Conservation (phyloP, 2,888 invertebrate species). For the Lasiommata megera region DNA sequence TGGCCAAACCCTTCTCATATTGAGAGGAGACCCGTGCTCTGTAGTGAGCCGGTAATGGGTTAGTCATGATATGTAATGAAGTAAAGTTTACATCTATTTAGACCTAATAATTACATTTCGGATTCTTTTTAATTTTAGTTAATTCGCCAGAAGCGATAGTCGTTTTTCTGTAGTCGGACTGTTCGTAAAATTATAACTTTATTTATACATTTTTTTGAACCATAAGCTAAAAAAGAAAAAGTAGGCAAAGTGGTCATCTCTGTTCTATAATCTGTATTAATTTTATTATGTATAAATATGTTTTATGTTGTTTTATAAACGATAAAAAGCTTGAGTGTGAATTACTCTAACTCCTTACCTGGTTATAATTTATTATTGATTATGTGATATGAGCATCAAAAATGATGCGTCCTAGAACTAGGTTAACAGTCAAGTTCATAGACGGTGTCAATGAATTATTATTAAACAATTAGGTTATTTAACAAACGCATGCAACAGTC, state of each 20-base stretch:
- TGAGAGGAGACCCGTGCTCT: no score
- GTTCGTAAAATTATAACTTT: background rate
- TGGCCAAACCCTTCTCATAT: no score
- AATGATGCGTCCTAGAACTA: constrained; percentile 11
- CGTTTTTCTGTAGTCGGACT: constrained; percentile 15
- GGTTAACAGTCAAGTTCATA: constrained; percentile 32
- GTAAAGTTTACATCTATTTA: constrained; percentile 20
- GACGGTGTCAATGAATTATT: constrained; percentile 53
- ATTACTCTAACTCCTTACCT: no score
- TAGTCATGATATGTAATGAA: constrained; percentile 13
- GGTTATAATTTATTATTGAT: no score
- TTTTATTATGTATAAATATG: no score
- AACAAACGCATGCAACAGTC: constrained; percentile 42
- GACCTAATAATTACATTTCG: constrained; percentile 24
- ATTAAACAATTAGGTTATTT: constrained; percentile 62
- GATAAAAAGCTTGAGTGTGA: no score
- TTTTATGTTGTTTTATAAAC: no score
- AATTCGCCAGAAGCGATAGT: constrained; percentile 28
- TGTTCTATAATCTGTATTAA: no score
- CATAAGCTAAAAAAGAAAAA: no score
- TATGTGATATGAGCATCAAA: no score
- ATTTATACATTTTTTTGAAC: background rate
- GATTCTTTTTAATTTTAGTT: constrained; percentile 25
- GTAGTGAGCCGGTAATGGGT: no score
- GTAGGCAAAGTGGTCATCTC: no score